Evolutionary conservation across 2,888 invertebrate species (phyloP).

Genomic region (Conops quadrifasciatus): DNA sequence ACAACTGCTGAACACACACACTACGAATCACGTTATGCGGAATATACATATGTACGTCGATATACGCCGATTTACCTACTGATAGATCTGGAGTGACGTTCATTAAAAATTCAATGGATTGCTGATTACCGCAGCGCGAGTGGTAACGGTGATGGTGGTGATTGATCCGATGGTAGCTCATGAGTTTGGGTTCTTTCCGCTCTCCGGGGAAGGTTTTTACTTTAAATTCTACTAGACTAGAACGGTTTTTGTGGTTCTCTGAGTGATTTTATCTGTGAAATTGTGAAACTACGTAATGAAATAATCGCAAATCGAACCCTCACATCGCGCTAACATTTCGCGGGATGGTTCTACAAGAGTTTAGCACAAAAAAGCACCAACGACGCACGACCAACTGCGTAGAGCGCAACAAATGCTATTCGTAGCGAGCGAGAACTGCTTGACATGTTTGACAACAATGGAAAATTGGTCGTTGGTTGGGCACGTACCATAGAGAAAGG

Average conservation of each 20-base stretch:
- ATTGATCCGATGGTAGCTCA: too few relatives aligned
- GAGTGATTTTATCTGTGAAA: neutral
- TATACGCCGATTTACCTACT: neutral
- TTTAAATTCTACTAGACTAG: too few relatives aligned
- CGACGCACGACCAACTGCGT: constrained; percentile 47
- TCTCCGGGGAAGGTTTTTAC: too few relatives aligned
- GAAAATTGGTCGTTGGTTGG: neutral
- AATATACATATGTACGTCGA: neutral
- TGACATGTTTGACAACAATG: constrained; percentile 61
- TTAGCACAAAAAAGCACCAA: constrained; percentile 30
- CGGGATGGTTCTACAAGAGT: neutral
- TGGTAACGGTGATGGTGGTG: neutral
- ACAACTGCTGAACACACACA: neutral
- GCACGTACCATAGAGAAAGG: neutral
- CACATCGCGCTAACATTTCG: too few relatives aligned
- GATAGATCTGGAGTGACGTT: neutral
- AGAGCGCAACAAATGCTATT: constrained; percentile 54
- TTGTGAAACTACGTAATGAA: neutral
- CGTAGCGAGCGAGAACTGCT: constrained; percentile 46
- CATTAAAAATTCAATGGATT: constrained; percentile 12
- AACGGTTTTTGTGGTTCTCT: neutral
- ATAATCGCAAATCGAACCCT: neutral
- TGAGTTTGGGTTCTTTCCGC: too few relatives aligned
- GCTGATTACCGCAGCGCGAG: constrained; percentile 3
- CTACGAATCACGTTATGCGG: too few relatives aligned